Base-by-base conservation (phyloP, 2,888 invertebrate species). In the Leistus spinibarbis region DNA sequence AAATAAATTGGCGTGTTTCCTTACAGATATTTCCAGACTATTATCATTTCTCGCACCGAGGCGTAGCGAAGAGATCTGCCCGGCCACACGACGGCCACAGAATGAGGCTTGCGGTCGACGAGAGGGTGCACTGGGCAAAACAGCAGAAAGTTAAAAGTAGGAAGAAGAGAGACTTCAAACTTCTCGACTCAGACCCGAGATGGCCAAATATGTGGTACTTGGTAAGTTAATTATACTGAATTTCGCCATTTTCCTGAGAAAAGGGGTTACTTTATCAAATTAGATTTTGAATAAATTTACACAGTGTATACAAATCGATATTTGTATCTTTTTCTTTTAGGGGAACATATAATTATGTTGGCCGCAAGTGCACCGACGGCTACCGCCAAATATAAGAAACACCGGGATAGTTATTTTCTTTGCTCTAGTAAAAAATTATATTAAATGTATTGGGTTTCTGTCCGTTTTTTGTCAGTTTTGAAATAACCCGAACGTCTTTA, bases 131-230 rank as follows among this genome's bases (percentile, higher is more conserved):
- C 78, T 95, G 95, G 93, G 91, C 95, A 66, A 89, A 91, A 82
- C 97, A 97, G 83, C 96, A 97, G 86, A 88, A 89, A 65, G 91
- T 92, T 0, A 92, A 94, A 81, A 91, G 91, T 72, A 89, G 97
- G 79, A 89, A 90, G 80, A 98, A 97, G 86, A 88, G 97, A 79
- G 95, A 95, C 84, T 90, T 91, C 77, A 88, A 90, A 79, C 84
- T 88, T n/a, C 85, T 88, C 82, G 87, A 85, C 78, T 83, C 84
- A 83, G 98, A 98, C 87, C 95, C 95, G 40, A 93, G 94, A 86
- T 98, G 98, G 98, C 91, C 93, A 53, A 92, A 92, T 80, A 97
- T 97, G 97, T 98, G 98, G 98, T 98, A 98, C 87, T 88, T 98
- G 91, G 97, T 97, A 88, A 92, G 95, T 92, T 64, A 60, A 60